These are phyloP conservation scores for Caenorhabditis zanzibari DNA, from an alignment of 2,888 invertebrate genomes.

Conservation along the genomic window DNA sequence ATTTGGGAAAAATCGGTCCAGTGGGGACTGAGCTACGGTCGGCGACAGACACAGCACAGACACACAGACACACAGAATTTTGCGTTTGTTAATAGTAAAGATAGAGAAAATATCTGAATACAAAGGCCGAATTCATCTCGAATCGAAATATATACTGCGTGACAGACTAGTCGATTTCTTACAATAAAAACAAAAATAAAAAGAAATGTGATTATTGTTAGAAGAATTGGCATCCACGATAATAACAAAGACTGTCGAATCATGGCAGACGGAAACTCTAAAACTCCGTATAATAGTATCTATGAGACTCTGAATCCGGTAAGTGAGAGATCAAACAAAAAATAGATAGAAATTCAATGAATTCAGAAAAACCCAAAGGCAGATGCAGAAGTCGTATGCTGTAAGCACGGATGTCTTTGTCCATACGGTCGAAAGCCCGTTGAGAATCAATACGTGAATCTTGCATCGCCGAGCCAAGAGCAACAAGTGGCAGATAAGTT, in stretches of 20 bases:
- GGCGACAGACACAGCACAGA: no score
- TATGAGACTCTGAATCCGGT: slow-evolving; percentile 43
- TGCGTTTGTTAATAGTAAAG: no score
- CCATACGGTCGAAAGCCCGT: slow-evolving; percentile 31
- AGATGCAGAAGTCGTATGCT: slow-evolving; percentile 26
- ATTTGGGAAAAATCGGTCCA: not conserved
- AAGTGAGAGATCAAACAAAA: not conserved
- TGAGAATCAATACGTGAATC: slow-evolving; percentile 44
- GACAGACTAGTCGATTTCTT: not conserved
- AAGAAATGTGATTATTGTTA: not conserved
- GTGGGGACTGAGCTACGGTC: no score
- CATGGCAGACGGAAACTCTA: slow-evolving; percentile 31
- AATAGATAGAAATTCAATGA: not conserved
- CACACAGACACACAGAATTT: no score
- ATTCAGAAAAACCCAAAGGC: slow-evolving; percentile 32
- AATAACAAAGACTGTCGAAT: not conserved
- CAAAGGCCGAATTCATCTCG: not conserved
- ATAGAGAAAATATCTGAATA: no score
- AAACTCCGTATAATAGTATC: slow-evolving; percentile 48
- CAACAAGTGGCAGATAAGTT: slow-evolving; percentile 27
- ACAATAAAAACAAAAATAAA: not conserved
- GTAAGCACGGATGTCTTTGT: slow-evolving; percentile 35
- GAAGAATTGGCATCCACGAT: not conserved
- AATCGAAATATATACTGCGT: slow-evolving; percentile 1
- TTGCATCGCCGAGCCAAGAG: slow-evolving; percentile 9